Evolutionary conservation across 2,888 invertebrate genomes (phyloP).

Genomic region (Argyra leucocephala): DNA sequence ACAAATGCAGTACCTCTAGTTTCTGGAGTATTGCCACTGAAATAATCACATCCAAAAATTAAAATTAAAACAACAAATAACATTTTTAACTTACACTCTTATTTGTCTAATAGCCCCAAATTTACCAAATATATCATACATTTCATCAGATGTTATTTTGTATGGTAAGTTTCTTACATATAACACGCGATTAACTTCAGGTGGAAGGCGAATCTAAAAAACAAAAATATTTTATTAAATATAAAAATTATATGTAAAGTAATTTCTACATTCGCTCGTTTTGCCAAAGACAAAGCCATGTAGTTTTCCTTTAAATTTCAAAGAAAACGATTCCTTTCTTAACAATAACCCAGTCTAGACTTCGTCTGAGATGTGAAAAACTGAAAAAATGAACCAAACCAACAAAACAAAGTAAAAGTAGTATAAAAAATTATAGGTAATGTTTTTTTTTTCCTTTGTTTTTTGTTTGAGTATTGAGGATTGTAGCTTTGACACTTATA

Average conservation of each 20-base stretch:
- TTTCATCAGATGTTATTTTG: conserved; percentile 98
- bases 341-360: no score
- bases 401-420: no score
- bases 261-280: neutral
- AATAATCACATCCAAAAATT: conserved; percentile 34
- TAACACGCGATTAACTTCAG: conserved; percentile 94
- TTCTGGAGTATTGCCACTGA: conserved; percentile 91
- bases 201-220: conserved; percentile 91
- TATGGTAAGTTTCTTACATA: conserved; percentile 97
- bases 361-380: no score
- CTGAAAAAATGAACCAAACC: no score
- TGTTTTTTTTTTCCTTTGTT: no score
- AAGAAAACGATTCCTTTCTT: no score
- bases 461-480: no score
- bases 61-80: neutral
- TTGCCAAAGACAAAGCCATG: neutral
- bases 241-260: neutral
- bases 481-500: no score
- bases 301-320: no score
- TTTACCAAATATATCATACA: conserved; percentile 99
- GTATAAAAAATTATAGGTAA: no score
- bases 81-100: conserved; percentile 66
- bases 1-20: conserved; percentile 98
- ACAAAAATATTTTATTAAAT: neutral
- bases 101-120: conserved; percentile 99